phyloP scores from a whole-genome alignment of 2,113 vertebrate genomes.

The Ptychochromis oligacanthus region DNA sequence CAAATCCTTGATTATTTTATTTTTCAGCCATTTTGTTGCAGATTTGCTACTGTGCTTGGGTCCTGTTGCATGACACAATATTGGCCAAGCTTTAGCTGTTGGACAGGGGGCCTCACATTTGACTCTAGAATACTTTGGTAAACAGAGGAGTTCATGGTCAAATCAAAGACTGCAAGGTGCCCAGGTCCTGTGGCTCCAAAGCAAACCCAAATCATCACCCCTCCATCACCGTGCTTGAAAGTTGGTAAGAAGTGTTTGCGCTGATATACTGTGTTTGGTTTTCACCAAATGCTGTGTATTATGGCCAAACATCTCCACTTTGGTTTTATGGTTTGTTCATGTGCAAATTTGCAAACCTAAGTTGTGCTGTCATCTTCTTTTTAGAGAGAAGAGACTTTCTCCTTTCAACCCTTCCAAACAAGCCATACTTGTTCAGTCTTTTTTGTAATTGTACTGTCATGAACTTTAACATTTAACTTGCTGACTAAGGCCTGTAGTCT shows the following conservation, averaged over 20 bases:
- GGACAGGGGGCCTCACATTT: neutral
- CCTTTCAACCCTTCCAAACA: neutral
- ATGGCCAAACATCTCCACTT: neutral
- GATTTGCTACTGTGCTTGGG: neutral
- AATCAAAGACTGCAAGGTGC: neutral
- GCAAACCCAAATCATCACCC: neutral
- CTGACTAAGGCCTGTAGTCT: neutral
- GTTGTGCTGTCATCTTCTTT: neutral
- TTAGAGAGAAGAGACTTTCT: neutral
- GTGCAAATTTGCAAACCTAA: neutral
- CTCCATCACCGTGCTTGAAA: fast-evolving
- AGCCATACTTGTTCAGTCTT: neutral
- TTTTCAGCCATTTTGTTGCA: neutral
- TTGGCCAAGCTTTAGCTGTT: too few relatives aligned
- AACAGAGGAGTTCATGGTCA: neutral
- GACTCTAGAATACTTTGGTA: neutral
- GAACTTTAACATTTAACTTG: neutral
- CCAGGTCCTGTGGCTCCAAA: neutral
- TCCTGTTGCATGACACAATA: neutral
- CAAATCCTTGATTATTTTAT: neutral
- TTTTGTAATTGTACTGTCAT: neutral
- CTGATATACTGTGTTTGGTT: neutral
- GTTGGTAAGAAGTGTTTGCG: neutral
- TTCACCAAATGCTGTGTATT: neutral
- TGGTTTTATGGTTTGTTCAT: neutral